Conservation (phyloP, 2,113 vertebrate genomes). For the Butorides virescens region DNA sequence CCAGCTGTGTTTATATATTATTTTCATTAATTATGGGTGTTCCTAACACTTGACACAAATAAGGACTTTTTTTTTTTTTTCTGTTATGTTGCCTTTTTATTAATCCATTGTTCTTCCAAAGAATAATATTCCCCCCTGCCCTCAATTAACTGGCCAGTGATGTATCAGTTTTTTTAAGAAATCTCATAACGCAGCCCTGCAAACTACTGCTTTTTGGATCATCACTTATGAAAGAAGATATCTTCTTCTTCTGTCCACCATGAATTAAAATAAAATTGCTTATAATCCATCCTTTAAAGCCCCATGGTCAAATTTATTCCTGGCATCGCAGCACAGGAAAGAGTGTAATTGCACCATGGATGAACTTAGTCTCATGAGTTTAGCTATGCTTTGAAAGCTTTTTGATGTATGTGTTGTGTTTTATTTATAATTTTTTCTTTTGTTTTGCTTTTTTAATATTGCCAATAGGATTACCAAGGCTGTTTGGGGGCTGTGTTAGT, state of each 20-base stretch:
- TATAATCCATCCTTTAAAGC: not conserved
- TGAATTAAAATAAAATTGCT: constrained; percentile 42
- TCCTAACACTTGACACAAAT: not conserved
- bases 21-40: constrained; percentile 23
- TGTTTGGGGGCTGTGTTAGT: not conserved
- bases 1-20: constrained; percentile 63
- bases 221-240: not conserved
- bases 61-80: not conserved
- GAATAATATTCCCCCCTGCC: not conserved
- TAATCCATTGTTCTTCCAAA: constrained; percentile 21
- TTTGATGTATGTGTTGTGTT: constrained; percentile 30
- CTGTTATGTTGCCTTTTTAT: not conserved
- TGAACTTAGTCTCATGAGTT: not conserved
- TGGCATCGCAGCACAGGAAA: not conserved
- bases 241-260: not conserved
- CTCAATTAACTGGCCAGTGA: not conserved
- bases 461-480: not conserved
- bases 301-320: not conserved
- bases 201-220: not conserved
- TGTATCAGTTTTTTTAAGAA: not conserved
- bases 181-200: not conserved
- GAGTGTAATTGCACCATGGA: not conserved
- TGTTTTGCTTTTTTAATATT: not conserved
- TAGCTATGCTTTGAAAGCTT: not conserved
- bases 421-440: not conserved